A percentile compares a stretch with the other conserved stretches of the same genome.
Evolutionary conservation across 2,888 invertebrate species (phyloP).

Genomic region (Cantharis rufa): DNA sequence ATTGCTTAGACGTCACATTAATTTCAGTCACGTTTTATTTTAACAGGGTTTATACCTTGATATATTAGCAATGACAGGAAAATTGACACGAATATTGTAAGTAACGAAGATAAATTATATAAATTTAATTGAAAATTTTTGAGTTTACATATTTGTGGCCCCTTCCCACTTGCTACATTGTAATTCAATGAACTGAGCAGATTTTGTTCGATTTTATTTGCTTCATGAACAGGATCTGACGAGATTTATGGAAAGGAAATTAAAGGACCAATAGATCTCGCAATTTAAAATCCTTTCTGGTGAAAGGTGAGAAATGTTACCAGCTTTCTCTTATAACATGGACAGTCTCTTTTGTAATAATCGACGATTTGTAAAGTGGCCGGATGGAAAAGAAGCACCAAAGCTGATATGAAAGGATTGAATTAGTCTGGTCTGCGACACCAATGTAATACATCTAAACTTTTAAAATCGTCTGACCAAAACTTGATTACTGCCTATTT

Average conservation of each 20-base stretch:
- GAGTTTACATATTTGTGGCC: background rate
- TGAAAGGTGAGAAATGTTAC: background rate
- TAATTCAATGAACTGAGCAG: background rate
- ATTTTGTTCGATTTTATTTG: background rate
- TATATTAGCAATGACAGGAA: conserved; percentile 55
- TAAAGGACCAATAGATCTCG: background rate
- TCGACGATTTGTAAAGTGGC: background rate
- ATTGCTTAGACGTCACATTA: conserved; percentile 51
- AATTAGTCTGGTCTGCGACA: too few species aligned
- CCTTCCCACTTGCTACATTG: background rate
- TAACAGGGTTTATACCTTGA: conserved; percentile 51
- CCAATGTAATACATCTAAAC: too few species aligned
- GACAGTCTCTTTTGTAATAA: background rate
- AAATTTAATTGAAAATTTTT: conserved; percentile 50
- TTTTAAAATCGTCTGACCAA: too few species aligned
- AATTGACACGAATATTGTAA: conserved; percentile 55
- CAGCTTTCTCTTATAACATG: background rate
- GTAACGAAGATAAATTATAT: conserved; percentile 53
- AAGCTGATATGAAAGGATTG: too few species aligned
- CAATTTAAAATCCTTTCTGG: background rate
- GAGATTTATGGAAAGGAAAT: background rate
- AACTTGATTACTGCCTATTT: too few species aligned
- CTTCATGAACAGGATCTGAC: background rate
- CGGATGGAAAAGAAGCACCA: too few species aligned
- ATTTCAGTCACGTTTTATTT: conserved; percentile 54